A percentile compares a stretch with the other conserved stretches of the same genome.
These are phyloP conservation scores for Sialia sialis DNA, from an alignment of 2,113 vertebrate species.

Conservation along the genomic window DNA sequence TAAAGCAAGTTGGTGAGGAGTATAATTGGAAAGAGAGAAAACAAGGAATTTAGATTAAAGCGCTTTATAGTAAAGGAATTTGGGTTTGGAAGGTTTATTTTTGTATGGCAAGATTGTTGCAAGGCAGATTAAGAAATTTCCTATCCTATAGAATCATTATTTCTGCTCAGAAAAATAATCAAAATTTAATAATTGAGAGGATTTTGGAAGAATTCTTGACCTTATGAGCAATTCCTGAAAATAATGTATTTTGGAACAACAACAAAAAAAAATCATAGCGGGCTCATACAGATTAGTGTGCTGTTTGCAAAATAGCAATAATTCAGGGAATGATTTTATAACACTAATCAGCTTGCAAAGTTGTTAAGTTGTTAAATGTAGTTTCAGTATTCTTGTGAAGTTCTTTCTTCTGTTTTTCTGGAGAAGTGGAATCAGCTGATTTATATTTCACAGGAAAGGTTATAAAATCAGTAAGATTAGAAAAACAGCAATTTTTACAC, in stretches of 20 bases:
- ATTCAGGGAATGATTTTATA: neutral
- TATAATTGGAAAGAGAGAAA: slow-evolving; percentile 24
- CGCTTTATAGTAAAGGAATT: slow-evolving; percentile 5
- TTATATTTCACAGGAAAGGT: neutral
- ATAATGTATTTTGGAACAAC: neutral
- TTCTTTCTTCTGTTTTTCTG: neutral
- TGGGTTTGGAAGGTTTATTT: neutral
- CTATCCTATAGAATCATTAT: neutral
- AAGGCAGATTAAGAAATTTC: neutral
- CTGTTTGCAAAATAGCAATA: neutral
- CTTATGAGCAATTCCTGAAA: neutral
- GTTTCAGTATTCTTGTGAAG: neutral
- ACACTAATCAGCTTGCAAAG: neutral
- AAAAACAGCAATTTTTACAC: neutral
- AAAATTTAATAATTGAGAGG: neutral
- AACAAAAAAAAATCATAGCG: neutral
- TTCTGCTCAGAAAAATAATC: neutral
- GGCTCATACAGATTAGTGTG: neutral
- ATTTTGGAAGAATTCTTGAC: neutral
- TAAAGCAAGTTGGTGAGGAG: slow-evolving; percentile 11
- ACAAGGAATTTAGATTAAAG: slow-evolving; percentile 28
- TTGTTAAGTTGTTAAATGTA: neutral
- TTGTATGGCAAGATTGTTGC: neutral
- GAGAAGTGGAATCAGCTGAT: neutral
- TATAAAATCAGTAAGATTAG: neutral